These are phyloP conservation scores for Psammodynastes pulverulentus DNA, from an alignment of 2,113 vertebrate species.

Conservation along the genomic window DNA sequence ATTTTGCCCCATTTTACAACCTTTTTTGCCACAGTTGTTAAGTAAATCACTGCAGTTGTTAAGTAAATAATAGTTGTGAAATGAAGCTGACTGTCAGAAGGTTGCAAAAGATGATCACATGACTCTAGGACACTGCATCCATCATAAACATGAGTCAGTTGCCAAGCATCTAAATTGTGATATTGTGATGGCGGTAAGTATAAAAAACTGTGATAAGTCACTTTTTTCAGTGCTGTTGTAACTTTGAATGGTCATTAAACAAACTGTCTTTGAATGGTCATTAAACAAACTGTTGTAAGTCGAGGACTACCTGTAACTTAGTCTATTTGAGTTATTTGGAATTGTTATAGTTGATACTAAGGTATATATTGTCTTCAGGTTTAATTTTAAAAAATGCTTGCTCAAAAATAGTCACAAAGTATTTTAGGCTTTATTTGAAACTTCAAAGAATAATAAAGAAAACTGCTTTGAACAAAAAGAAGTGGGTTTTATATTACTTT, in stretches of 20 bases:
- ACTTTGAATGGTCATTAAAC: neutral
- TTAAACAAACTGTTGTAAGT: neutral
- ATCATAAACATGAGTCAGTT: neutral
- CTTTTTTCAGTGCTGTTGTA: neutral
- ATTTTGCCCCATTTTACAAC: neutral
- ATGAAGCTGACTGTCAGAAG: neutral
- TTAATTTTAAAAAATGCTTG: constrained; percentile 37
- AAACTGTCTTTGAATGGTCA: neutral
- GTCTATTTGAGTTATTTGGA: neutral
- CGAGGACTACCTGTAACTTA: neutral
- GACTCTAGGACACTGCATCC: neutral
- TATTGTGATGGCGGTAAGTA: neutral
- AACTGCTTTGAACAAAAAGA: constrained; percentile 27
- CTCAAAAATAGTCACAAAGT: constrained; percentile 56
- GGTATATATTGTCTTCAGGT: constrained; percentile 6
- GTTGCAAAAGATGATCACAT: neutral
- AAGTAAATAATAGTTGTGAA: neutral
- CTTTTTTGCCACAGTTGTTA: neutral
- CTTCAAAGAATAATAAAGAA: constrained; percentile 12
- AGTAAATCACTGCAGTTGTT: neutral
- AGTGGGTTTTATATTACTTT: constrained; percentile 15
- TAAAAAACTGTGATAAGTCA: neutral
- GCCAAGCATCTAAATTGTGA: neutral
- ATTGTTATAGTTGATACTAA: neutral
- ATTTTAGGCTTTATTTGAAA: constrained; percentile 43